Base-by-base conservation (phyloP, 2,888 invertebrate species). In the Poecilobothrus nobilitatus region DNA sequence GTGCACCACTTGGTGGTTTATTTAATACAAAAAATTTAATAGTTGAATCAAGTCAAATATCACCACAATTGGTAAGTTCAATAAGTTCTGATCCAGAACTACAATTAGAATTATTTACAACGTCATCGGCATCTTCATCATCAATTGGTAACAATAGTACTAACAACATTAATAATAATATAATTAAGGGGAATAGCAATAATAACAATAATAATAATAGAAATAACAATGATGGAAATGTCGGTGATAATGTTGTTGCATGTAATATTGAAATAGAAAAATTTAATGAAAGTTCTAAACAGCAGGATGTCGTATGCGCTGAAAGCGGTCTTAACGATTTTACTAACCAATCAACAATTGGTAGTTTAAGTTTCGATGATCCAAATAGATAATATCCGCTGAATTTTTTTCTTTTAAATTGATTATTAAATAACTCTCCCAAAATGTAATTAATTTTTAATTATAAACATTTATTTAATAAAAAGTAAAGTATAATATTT, bases 381-480 rank as follows among this genome's bases (percentile, higher is more conserved):
- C 73, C 73, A 27, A 71, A 70, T 9, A 74, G 74, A 74, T 74
- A 74, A 73, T 74, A 74, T 73, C 71, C 73, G 66, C 69, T 74
- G 33, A 72, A 72, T 70, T 73, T 71, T 70, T 74, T 72, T 70
- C 53, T 53, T 53, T 53, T 53, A 53, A 53, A 53, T 53, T 53
- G 15, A 53, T 18, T 37, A 4, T 27, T 27, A 27, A 27, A 27
- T 27, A 27, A 27, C 27, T 27, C 27, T 27, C 27, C 27, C 27
- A 27, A 27, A 27, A 27, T 27, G 27, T 27, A 27, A 27, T 27
- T 27, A 27, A 27, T 27, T 27, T 27, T 27, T 27, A 27, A 27
- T 27, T 27, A 27, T 27, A 27, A 27, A 27, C 5, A 27, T 27
- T 27, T 27, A 27, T 4, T 27, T 27, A 27, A 27, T 4, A 27